Evolutionary conservation across 2,113 vertebrate genomes (phyloP).

Genomic region (Otis tarda): DNA sequence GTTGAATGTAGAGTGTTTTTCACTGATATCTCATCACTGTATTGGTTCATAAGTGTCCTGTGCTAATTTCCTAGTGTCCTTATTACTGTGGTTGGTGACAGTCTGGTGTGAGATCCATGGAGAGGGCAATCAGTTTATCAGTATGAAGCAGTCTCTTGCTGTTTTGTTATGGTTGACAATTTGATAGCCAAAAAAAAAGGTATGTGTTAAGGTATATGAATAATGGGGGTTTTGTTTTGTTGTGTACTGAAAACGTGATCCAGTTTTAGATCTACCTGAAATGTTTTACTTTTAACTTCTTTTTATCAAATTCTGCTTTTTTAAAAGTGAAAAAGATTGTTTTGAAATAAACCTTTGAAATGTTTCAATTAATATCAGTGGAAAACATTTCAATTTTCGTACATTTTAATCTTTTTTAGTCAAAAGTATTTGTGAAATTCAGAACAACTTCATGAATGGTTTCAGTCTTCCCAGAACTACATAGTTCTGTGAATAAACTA

Average conservation of each 20-base stretch:
- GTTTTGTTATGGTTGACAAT: neutral
- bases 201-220: neutral
- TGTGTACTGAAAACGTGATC: neutral
- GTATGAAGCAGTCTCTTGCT: neutral
- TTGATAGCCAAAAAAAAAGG: neutral
- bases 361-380: neutral
- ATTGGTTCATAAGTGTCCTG: neutral
- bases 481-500: neutral
- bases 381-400: neutral
- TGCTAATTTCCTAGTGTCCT: neutral
- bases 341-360: neutral
- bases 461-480: neutral
- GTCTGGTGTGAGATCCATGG: neutral
- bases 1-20: neutral
- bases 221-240: neutral
- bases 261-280: neutral
- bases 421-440: conserved; percentile 1
- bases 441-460: neutral
- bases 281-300: neutral
- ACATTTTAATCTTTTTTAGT: neutral
- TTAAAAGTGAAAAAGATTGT: neutral
- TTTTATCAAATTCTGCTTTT: neutral
- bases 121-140: neutral
- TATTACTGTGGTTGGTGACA: neutral
- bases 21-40: neutral